Conservation (phyloP, 2,113 vertebrate genomes). For the Pteronura brasiliensis region DNA sequence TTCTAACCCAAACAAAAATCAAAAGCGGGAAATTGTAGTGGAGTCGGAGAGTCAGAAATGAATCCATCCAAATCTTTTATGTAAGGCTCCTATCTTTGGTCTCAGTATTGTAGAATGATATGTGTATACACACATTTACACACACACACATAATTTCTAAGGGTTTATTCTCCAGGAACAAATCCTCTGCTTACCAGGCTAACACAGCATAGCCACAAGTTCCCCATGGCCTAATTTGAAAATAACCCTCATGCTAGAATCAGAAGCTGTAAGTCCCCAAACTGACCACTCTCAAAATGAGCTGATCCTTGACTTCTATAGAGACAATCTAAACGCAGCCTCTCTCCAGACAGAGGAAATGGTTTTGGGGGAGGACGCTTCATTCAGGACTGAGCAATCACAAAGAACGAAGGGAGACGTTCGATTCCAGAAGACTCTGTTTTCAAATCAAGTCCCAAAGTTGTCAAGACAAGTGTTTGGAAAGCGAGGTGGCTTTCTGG, state of each 20-base stretch:
- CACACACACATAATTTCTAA: background rate
- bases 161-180: conserved; percentile 21
- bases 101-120: background rate
- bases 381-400: background rate
- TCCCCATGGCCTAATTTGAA: background rate
- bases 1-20: background rate
- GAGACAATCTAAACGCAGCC: background rate
- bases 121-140: background rate
- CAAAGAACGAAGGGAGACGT: background rate
- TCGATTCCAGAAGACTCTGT: background rate
- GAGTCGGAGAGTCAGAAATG: background rate
- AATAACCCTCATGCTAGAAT: background rate
- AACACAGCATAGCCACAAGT: background rate
- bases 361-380: background rate
- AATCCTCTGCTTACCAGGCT: background rate
- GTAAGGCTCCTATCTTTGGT: background rate
- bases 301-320: background rate
- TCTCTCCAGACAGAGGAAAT: background rate
- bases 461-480: background rate
- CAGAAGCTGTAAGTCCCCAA: background rate
- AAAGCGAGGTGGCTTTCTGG: background rate
- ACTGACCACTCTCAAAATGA: background rate
- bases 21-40: background rate
- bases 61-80: background rate
- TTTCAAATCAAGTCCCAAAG: conserved; percentile 10